Percentiles rank a stretch among this genome's conserved stretches.
phyloP scores from a whole-genome alignment of 1,140 invertebrate species.

The Steinernema khuongi region DNA sequence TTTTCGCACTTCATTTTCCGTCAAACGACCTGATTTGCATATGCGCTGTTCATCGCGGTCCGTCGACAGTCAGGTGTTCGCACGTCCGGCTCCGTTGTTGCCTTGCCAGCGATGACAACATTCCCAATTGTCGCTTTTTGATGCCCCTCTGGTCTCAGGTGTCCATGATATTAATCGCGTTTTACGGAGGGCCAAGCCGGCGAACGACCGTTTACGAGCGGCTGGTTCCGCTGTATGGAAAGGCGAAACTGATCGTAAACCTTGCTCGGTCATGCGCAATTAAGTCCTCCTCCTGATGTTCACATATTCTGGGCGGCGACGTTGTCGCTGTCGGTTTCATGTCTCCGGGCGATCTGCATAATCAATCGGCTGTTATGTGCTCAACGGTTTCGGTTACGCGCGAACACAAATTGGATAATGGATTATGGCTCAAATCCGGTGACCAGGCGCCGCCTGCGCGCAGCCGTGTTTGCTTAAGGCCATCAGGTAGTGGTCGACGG shows the following conservation, averaged over 20 bases:
- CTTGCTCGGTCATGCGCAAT: too few relatives aligned
- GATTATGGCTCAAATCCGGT: neutral
- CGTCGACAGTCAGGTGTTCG: neutral
- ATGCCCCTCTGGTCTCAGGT: too few relatives aligned
- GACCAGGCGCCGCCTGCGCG: neutral
- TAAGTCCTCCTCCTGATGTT: too few relatives aligned
- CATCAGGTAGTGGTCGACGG: slow-evolving; percentile 9
- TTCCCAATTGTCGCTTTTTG: neutral
- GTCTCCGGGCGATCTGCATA: neutral
- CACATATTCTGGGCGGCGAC: too few relatives aligned
- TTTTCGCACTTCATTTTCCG: neutral
- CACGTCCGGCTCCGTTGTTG: neutral
- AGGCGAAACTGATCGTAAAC: too few relatives aligned
- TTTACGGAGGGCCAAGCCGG: too few relatives aligned
- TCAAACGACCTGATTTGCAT: slow-evolving; percentile 13
- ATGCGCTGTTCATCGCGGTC: neutral
- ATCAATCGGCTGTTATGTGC: neutral
- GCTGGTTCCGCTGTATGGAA: too few relatives aligned
- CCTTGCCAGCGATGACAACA: neutral
- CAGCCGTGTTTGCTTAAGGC: neutral
- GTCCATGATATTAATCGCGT: too few relatives aligned
- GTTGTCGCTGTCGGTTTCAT: neutral
- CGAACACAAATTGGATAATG: neutral
- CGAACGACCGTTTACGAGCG: too few relatives aligned
- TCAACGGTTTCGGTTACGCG: neutral